A percentile compares a stretch with the other conserved stretches of the same genome.
Evolutionary conservation across 2,797 vertebrate genomes (phyloP).

Genomic region (Malacoctenus gilli): DNA sequence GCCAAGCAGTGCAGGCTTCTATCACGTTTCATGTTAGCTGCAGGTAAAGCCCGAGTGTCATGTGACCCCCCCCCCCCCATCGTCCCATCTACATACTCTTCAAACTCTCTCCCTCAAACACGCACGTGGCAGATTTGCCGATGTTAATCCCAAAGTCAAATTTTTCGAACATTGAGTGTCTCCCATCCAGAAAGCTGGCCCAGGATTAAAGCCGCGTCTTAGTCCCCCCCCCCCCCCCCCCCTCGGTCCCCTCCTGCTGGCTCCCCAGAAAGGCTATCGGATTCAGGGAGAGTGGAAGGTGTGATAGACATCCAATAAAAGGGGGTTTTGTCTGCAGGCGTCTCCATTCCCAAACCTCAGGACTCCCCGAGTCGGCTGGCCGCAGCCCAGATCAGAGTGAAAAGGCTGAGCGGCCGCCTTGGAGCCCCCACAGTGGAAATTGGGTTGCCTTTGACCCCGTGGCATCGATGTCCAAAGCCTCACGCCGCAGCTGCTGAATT

Average conservation of each 20-base stretch:
- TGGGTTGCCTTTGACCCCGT: slow-evolving; percentile 33
- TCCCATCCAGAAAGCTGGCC: slow-evolving; percentile 29
- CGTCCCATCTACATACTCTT: too few species aligned
- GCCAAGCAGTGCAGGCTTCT: too few species aligned
- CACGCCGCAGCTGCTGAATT: slow-evolving; percentile 1
- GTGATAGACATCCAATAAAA: slow-evolving; percentile 75
- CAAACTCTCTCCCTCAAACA: too few species aligned
- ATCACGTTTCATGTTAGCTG: too few species aligned
- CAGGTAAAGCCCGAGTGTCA: too few species aligned
- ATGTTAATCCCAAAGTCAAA: too few species aligned
- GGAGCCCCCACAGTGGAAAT: slow-evolving; percentile 47
- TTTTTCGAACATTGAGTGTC: slow-evolving; percentile 10
- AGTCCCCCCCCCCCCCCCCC: slow-evolving; percentile 21
- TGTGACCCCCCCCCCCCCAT: too few species aligned
- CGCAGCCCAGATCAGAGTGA: slow-evolving; percentile 63
- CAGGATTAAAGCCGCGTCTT: slow-evolving; percentile 55
- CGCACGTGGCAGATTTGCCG: too few species aligned
- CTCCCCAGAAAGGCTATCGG: slow-evolving; percentile 61
- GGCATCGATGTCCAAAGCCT: slow-evolving; percentile 9
- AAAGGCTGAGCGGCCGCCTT: slow-evolving; percentile 58
- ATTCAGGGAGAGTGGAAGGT: slow-evolving; percentile 71
- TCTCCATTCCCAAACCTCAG: slow-evolving; percentile 78
- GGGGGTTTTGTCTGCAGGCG: slow-evolving; percentile 71
- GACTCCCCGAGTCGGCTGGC: slow-evolving; percentile 71
- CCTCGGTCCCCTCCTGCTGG: slow-evolving; percentile 23